Conservation (phyloP, 1,140 invertebrate species). For the Odontomachus brunneus region DNA sequence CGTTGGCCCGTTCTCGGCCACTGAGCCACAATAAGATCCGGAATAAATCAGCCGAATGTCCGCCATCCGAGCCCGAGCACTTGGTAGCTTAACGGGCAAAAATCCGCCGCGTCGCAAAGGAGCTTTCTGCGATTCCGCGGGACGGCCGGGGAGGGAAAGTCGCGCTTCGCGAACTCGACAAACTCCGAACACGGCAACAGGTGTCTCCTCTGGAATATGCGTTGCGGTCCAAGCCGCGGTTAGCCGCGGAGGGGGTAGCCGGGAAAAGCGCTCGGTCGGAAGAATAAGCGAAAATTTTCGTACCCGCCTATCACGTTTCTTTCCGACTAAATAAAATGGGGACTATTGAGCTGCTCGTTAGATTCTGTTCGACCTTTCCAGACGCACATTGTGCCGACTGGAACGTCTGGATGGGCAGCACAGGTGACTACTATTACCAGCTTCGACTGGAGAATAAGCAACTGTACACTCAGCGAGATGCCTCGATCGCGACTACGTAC, state of each 20-base stretch:
- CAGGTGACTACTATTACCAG: neutral
- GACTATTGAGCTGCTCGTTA: no score
- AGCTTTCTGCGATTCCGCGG: neutral
- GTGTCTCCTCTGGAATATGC: constrained; percentile 42
- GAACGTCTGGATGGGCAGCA: neutral
- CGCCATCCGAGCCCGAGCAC: constrained; percentile 45
- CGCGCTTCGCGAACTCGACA: constrained; percentile 11
- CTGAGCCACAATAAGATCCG: constrained; percentile 68
- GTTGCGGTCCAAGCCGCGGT: constrained; percentile 36
- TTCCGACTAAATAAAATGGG: no score
- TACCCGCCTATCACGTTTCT: no score
- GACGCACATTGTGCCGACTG: neutral
- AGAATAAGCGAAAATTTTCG: neutral
- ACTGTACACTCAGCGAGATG: neutral
- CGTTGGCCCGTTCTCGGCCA: constrained; percentile 39
- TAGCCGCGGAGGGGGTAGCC: no score
- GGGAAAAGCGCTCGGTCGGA: neutral
- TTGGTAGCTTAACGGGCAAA: constrained; percentile 56
- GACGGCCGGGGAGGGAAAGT: neutral
- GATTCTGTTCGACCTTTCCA: neutral
- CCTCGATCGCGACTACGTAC: neutral
- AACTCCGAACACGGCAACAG: constrained; percentile 42
- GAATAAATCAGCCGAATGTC: constrained; percentile 73
- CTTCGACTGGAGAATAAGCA: neutral
- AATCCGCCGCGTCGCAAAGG: constrained; percentile 1